Conservation (phyloP, 35 echinoderm and acorn worm species). For the Anneissia japonica region DNA sequence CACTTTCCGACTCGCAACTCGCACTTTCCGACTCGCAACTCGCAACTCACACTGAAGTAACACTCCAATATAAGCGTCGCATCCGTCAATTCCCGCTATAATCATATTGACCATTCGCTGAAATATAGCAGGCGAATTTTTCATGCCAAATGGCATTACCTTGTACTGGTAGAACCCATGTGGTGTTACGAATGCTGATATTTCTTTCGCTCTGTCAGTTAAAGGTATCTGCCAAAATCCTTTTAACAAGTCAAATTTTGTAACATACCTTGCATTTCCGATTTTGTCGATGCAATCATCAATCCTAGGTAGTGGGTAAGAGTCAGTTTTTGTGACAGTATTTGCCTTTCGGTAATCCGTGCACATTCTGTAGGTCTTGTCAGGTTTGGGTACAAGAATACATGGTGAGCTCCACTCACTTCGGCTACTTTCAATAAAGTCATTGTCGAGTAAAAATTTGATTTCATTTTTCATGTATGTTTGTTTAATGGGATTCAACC, state of each 20-base stretch:
- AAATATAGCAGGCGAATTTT: neutral
- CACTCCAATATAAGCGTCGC: neutral
- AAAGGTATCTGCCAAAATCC: neutral
- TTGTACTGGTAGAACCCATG: neutral
- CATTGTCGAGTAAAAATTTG: neutral
- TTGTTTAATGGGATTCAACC: neutral
- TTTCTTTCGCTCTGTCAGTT: neutral
- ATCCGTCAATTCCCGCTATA: neutral
- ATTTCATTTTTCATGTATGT: neutral
- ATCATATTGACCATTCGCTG: neutral
- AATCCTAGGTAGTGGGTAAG: neutral
- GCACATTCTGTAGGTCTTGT: neutral
- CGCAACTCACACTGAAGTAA: too few species aligned
- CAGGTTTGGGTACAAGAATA: neutral
- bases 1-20: too few species aligned
- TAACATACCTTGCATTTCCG: neutral
- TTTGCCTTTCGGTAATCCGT: neutral
- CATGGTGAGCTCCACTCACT: neutral
- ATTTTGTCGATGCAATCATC: neutral
- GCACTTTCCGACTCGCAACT: too few species aligned
- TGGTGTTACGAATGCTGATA: neutral
- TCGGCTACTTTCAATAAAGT: neutral
- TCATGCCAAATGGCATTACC: conserved; percentile 9
- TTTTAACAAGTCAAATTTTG: conserved; percentile 4
- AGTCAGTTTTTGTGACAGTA: neutral